Base-by-base conservation (phyloP, 2,888 invertebrate genomes). In the Sinotaia quadrata region DNA sequence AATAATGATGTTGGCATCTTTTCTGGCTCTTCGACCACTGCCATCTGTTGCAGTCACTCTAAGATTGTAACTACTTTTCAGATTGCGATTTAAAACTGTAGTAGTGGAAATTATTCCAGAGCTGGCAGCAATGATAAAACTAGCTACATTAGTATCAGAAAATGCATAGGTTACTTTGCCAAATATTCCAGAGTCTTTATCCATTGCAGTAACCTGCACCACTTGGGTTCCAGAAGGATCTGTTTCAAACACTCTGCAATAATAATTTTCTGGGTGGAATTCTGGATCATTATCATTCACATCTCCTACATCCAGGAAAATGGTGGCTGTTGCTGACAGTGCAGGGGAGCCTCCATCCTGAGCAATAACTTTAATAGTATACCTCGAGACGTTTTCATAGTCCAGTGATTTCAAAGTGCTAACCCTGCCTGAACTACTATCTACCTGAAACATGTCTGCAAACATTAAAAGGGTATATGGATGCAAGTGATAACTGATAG, bases 281-380 rank as follows among this genome's bases (percentile, higher is more conserved):
- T 93, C 91, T 0, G 97, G 97, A 80, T 92, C 92, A 87, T 97
- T 97, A 88, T 98, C 97, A 88, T 98, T 97, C 18, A 95, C 92
- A 89, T 97, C 97, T 71, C 93, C 90, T 24, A 98, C 91, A 76
- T 90, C 92, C 7, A 98, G 89, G 82, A 92, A 91, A 61, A 98
- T 93, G 0, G 95, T 94, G 10, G 96, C 95, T 0, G 95, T 95
- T 8, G 97, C 95, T 24, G 95, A 95, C 85, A 95, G 94, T 0
- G 95, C 93, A 34, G 95, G 95, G 34, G 68, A 72, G 10, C 97
- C 97, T 89, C 95, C 95, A 90, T 98, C 97, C 89, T 92, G 93
- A 18, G 97, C 97, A 66, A 96, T 91, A 2, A 98, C 93, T 83
- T 92, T 91, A 77, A 98, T 92, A 85, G 93, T 93, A 88, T 96